phyloP scores from a whole-genome alignment of 2,113 vertebrate species.

The Ivindomyrus marchei region DNA sequence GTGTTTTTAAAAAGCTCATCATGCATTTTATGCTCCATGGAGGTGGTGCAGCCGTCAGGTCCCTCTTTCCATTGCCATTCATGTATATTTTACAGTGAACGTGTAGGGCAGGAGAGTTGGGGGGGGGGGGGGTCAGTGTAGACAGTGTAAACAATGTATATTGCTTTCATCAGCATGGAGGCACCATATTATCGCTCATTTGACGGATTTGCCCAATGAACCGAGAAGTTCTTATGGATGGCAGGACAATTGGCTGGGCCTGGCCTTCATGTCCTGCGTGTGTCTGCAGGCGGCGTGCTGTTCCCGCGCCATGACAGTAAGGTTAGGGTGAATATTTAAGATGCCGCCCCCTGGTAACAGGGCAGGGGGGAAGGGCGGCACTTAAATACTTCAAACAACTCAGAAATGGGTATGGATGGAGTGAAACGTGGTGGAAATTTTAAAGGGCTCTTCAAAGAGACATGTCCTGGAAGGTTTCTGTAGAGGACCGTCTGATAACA shows the following conservation, averaged over 20 bases:
- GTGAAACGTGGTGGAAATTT: neutral
- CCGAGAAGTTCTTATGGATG: neutral
- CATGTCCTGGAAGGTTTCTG: neutral
- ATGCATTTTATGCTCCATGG: neutral
- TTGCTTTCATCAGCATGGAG: neutral
- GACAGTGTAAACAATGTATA: neutral
- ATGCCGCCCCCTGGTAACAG: neutral
- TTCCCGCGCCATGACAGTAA: neutral
- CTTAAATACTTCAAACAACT: slow-evolving; percentile 15
- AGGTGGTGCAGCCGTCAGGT: neutral
- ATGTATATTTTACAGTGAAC: neutral
- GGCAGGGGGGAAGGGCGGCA: neutral
- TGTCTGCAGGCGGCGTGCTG: neutral
- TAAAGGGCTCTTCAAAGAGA: neutral
- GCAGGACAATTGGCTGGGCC: neutral
- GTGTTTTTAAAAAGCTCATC: neutral
- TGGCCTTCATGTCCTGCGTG: neutral
- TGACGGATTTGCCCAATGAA: neutral
- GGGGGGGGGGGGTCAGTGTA: neutral
- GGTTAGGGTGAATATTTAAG: neutral
- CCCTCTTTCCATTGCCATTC: neutral
- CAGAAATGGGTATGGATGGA: neutral
- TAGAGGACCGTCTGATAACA: slow-evolving; percentile 8
- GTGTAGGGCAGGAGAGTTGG: neutral
- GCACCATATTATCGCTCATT: neutral